These are phyloP conservation scores for Euclidia mi DNA, from an alignment of 2,888 invertebrate genomes.

Conservation along the genomic window DNA sequence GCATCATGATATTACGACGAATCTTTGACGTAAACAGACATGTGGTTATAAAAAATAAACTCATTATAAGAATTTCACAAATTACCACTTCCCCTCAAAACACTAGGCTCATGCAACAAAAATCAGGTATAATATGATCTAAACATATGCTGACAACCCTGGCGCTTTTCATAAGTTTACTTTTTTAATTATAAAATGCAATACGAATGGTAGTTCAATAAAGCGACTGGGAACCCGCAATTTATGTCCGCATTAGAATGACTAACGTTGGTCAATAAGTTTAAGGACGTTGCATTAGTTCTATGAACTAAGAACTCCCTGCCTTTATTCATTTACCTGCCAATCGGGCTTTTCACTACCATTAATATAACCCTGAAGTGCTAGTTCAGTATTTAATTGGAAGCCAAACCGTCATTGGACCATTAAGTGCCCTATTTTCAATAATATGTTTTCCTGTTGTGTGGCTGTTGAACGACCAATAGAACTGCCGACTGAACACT, in stretches of 20 bases:
- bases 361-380: slow-evolving; percentile 18
- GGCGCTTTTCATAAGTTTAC: slow-evolving; percentile 69
- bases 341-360: slow-evolving; percentile 31
- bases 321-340: slow-evolving; percentile 48
- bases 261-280: slow-evolving; percentile 80
- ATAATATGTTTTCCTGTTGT: not conserved
- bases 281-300: slow-evolving; percentile 68
- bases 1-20: no score
- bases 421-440: not conserved
- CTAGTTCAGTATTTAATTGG: slow-evolving; percentile 25
- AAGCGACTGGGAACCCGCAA: slow-evolving; percentile 72
- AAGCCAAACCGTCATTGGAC: slow-evolving; percentile 9
- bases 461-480: not conserved
- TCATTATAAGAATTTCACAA: no score
- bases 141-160: slow-evolving; percentile 54
- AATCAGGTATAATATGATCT: not conserved
- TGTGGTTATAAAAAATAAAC: no score
- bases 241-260: slow-evolving; percentile 84
- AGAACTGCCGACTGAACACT: not conserved
- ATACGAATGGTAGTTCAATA: slow-evolving; percentile 79
- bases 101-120: no score
- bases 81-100: no score
- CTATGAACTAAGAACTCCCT: slow-evolving; percentile 47
- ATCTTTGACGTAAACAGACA: no score
- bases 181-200: slow-evolving; percentile 83